Base-by-base conservation (phyloP, 2,113 vertebrate genomes). In the Ascaphus truei region DNA sequence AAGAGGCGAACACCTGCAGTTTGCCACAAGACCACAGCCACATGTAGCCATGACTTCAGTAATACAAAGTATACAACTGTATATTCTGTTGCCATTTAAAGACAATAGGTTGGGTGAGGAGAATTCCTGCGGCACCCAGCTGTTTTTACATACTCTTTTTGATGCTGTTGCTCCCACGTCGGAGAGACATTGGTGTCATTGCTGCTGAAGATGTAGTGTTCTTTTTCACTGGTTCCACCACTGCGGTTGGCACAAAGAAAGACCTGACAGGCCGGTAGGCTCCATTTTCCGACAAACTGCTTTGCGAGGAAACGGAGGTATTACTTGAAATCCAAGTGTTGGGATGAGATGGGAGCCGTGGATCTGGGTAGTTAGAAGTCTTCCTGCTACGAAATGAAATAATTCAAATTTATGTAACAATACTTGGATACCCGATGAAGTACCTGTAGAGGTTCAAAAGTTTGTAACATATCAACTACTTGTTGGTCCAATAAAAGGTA, bases 61-160 rank as follows among this genome's bases (percentile, higher is more conserved):
- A n/a, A n/a, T n/a, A n/a, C n/a, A n/a, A n/a, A n/a, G n/a, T n/a
- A n/a, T n/a, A n/a, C n/a, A n/a, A n/a, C n/a, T n/a, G n/a, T n/a
- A n/a, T n/a, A n/a, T n/a, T n/a, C n/a, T n/a, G n/a, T n/a, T n/a
- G n/a, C n/a, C n/a, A n/a, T n/a, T n/a, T n/a, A n/a, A n/a, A n/a
- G n/a, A n/a, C n/a, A n/a, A n/a, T n/a, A n/a, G n/a, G n/a, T n/a
- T n/a, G n/a, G n/a, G n/a, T n/a, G n/a, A n/a, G n/a, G n/a, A n/a
- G n/a, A n/a, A n/a, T n/a, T n/a, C n/a, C n/a, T n/a, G n/a, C n/a
- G n/a, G n/a, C n/a, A n/a, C n/a, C n/a, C n/a, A n/a, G n/a, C n/a
- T n/a, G n/a, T n/a, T n/a, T n/a, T n/a, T n/a, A 80, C 88, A 87
- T 53, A 92, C 89, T 88, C 73, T 84, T 91, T 77, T 82, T 82